Evolutionary conservation across 2,888 invertebrate genomes (phyloP).

Genomic region (Drosophila borealis): DNA sequence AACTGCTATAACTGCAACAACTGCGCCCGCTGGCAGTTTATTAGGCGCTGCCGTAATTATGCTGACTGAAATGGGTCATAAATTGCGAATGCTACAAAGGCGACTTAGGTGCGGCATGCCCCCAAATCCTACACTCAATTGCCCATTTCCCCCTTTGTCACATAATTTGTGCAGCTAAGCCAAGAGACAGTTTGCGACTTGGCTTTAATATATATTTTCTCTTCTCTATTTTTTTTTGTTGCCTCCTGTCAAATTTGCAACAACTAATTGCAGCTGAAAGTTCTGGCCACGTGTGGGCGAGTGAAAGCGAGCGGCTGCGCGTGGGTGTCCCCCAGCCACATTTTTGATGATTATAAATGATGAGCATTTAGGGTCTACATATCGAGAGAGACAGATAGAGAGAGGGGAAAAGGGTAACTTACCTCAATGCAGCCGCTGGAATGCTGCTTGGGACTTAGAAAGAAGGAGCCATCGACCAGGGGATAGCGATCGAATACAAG

Average conservation of each 20-base stretch:
- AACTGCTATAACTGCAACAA: constrained; percentile 23
- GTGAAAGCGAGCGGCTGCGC: constrained; percentile 62
- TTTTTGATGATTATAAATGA: constrained; percentile 72
- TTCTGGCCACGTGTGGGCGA: constrained; percentile 71
- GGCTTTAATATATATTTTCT: constrained; percentile 7
- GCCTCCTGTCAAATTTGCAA: constrained; percentile 55
- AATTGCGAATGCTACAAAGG: constrained; percentile 67
- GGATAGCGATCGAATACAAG: constrained; percentile 99
- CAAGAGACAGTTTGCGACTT: constrained; percentile 40
- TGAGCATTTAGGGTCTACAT: constrained; percentile 29
- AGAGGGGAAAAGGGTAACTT: constrained; percentile 75
- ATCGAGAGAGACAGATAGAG: background rate
- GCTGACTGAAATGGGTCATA: constrained; percentile 82
- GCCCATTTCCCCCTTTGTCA: constrained; percentile 29
- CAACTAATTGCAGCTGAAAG: constrained; percentile 75
- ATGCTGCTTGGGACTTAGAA: constrained; percentile 97
- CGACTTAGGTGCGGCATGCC: constrained; percentile 46
- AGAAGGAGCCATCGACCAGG: constrained; percentile 98
- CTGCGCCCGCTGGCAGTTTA: constrained; percentile 59
- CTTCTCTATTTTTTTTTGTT: constrained; percentile 5
- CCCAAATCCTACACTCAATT: background rate
- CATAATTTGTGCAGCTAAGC: constrained; percentile 34
- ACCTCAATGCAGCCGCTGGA: constrained; percentile 95
- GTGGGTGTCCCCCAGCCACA: constrained; percentile 51
- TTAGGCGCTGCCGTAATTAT: constrained; percentile 80